phyloP scores from a whole-genome alignment of 2,113 vertebrate species.

The Myxocyprinus asiaticus region DNA sequence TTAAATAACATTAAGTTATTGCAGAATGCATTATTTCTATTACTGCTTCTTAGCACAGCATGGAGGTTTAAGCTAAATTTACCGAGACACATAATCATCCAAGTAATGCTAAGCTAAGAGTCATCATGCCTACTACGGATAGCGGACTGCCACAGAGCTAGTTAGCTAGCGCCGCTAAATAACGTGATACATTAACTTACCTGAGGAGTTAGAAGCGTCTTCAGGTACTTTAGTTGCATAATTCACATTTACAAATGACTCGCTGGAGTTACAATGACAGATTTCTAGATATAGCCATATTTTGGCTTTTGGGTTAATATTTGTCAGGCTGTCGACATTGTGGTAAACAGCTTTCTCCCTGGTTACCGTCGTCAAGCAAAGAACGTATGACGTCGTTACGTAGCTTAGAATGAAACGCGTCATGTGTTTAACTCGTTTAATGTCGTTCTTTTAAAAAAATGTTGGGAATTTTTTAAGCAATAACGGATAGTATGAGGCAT shows the following conservation, averaged over 20 bases:
- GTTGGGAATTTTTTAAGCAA: not conserved
- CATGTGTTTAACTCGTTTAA: not conserved
- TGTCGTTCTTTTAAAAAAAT: not conserved
- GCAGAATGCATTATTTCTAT: not conserved
- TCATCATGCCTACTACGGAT: too few relatives aligned
- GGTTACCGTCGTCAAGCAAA: slow-evolving; percentile 65
- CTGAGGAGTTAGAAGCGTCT: slow-evolving; percentile 86
- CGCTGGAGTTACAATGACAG: not conserved
- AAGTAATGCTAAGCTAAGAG: slow-evolving; percentile 14
- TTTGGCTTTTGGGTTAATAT: not conserved
- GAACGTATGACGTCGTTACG: slow-evolving; percentile 25
- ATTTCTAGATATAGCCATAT: not conserved
- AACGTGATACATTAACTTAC: slow-evolving; percentile 62
- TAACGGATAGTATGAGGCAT: not conserved
- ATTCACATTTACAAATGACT: not conserved
- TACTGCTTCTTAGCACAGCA: not conserved
- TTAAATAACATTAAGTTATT: not conserved
- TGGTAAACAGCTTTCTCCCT: slow-evolving; percentile 69
- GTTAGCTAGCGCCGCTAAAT: not conserved
- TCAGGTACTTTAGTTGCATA: slow-evolving; percentile 90
- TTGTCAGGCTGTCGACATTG: slow-evolving; percentile 55
- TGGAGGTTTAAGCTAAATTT: not conserved
- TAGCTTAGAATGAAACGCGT: not conserved
- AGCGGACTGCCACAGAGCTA: too few relatives aligned
- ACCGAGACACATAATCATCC: not conserved